Evolutionary conservation across 2,797 vertebrate genomes (phyloP), one percentile per base, ranked within the genome.

Genomic region (Podarcis siculus): DNA sequence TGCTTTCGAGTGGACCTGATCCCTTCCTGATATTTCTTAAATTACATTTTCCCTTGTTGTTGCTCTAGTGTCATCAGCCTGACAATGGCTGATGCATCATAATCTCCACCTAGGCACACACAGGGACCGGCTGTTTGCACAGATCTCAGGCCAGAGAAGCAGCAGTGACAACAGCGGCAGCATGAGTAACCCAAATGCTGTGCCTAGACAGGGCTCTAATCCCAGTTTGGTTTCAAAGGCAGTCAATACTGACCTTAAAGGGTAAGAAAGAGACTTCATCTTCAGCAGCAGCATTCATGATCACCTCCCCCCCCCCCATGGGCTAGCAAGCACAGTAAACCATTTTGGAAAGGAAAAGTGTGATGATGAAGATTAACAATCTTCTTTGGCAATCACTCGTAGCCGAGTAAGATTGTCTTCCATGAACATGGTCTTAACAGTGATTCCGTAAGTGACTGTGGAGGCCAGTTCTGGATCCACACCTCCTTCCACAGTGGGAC

Each of bases 221-320:
- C 2, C 90, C 91, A 90, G 89, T 82, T 86, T 93, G 88, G 27
- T 90, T 66, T 86, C 87, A 19, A 69, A 67, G 42, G 85, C 90
- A 49, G 78, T 86, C 37, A 89, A 82, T 85, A 86, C 80, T 82
- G 80, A 82, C 15, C 72, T 75, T 10, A 87, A 82, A 35, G 42
- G 82, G 93, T 96, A 82, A 96, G 95, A 32, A 30, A 64, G 32
- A 85, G 8, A 71, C 30, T 88, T 83, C 75, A 32, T 80, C 27
- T 69, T 35, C 19, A 69, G 32, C 42, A 66, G 7, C 58, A 32
- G 8, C 58, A 37, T 27, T 58, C 66, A 78, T 2, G 67, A 15
- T 69, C 79, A 42, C 17, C 35, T 81, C 5, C 23, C 2, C 30
- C 32, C 1, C 17, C 35, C 58, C 30, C 6, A 30, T 30, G 66